These are phyloP conservation scores for Cyclophora punctaria DNA, from an alignment of 2,888 invertebrate species.

Conservation along the genomic window DNA sequence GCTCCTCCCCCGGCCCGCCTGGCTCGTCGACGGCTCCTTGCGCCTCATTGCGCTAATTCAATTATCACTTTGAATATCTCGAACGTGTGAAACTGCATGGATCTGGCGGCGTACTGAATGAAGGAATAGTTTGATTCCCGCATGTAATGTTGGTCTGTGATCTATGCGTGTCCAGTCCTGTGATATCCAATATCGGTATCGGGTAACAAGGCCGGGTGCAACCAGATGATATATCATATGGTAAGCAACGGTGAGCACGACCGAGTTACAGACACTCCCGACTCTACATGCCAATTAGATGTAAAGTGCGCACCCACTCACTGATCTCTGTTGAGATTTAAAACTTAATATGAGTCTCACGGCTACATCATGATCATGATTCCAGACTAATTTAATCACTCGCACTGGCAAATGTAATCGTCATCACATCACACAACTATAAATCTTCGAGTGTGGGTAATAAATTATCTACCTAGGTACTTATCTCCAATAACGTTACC, in stretches of 20 bases:
- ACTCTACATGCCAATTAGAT: constrained; percentile 29
- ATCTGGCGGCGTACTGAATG: constrained; percentile 42
- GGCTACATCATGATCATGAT: constrained; percentile 18
- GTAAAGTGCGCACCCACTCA: constrained; percentile 31
- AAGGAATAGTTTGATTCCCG: constrained; percentile 32
- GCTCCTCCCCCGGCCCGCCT: constrained; percentile 46
- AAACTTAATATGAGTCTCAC: constrained; percentile 33
- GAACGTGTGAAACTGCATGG: constrained; percentile 43
- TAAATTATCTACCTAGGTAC: constrained; percentile 16
- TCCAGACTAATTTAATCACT: constrained; percentile 11
- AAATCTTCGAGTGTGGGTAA: constrained; percentile 7
- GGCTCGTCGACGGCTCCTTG: constrained; percentile 41
- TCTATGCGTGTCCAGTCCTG: constrained; percentile 50
- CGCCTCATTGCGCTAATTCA: constrained; percentile 42
- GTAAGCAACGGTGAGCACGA: constrained; percentile 60
- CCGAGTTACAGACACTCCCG: constrained; percentile 37
- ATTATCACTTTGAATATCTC: constrained; percentile 14
- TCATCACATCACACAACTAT: constrained; percentile 1
- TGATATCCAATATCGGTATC: constrained; percentile 59
- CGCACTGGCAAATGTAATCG: background rate
- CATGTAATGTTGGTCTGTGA: constrained; percentile 50
- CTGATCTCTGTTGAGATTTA: constrained; percentile 37
- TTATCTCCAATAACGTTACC: constrained; percentile 22
- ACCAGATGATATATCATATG: constrained; percentile 66
- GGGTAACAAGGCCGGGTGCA: constrained; percentile 55